Conservation (phyloP, 2,113 vertebrate species). For the Zosterops japonicus region DNA sequence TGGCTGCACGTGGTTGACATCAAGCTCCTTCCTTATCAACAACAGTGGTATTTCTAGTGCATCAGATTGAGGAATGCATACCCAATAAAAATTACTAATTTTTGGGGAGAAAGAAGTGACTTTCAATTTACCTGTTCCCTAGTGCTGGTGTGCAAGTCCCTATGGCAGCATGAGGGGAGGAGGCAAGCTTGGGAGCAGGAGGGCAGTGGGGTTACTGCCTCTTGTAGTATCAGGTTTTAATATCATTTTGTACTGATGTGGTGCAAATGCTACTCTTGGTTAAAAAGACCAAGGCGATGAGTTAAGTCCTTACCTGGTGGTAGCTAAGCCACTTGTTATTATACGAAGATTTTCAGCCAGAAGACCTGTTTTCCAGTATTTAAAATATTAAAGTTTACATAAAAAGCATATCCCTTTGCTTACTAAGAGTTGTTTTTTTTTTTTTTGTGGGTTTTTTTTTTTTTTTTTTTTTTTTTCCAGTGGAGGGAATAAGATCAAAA, state of each 20-base stretch:
- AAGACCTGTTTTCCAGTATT: not conserved
- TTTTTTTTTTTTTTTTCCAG: not conserved
- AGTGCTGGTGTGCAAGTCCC: not conserved
- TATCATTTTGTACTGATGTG: not conserved
- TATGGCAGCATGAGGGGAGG: accelerated
- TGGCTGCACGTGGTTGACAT: accelerated
- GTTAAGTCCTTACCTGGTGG: not conserved
- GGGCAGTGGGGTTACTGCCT: not conserved
- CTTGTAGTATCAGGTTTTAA: not conserved
- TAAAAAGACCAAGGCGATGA: not conserved
- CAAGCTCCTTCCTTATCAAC: not conserved
- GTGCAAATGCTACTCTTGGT: not conserved
- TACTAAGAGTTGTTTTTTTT: not conserved
- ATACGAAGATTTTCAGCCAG: not conserved
- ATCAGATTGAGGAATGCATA: not conserved
- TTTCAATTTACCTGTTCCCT: not conserved
- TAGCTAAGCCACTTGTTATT: not conserved
- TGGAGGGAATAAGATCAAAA: not conserved
- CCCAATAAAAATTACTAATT: not conserved
- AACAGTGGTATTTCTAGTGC: not conserved
- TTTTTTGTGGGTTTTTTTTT: not conserved
- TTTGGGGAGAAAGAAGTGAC: not conserved
- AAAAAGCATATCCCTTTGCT: not conserved
- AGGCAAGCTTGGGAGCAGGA: not conserved
- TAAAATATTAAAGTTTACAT: not conserved